Conservation (phyloP, 2,797 vertebrate genomes). For the Oryzias dopingdopingensis region DNA sequence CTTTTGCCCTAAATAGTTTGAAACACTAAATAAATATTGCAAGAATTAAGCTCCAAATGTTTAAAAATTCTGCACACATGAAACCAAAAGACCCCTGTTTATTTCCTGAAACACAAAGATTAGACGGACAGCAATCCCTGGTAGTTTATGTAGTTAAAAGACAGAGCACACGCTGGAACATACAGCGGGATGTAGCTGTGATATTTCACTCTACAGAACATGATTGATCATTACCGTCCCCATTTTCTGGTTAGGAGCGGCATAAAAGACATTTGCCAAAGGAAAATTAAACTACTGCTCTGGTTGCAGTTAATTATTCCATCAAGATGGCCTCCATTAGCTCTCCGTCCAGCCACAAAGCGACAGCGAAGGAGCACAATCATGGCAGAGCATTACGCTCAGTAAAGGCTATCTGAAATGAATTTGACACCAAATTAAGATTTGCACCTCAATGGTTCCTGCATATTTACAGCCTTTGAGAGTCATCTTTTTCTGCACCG, state of each 20-base stretch:
- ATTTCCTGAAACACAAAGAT: too few relatives aligned
- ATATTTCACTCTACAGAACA: background rate
- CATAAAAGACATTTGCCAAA: constrained; percentile 10
- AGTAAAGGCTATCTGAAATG: constrained; percentile 17
- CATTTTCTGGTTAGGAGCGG: constrained; percentile 3
- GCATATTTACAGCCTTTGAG: constrained; percentile 4
- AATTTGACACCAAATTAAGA: constrained; percentile 17
- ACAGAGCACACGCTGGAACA: background rate
- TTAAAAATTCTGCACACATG: background rate
- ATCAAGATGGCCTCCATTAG: constrained; percentile 46
- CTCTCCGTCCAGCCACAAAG: constrained; percentile 39
- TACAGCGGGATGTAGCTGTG: background rate
- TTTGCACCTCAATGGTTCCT: constrained; percentile 3
- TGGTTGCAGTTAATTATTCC: constrained; percentile 52
- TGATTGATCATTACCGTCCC: background rate
- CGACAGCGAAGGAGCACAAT: constrained; percentile 20
- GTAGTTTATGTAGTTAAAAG: background rate
- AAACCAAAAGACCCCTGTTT: too few relatives aligned
- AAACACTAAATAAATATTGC: too few relatives aligned
- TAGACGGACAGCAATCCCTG: too few relatives aligned
- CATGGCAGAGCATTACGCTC: constrained; percentile 36
- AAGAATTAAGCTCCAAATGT: too few relatives aligned
- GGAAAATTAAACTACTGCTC: constrained; percentile 33
- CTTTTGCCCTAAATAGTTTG: too few relatives aligned
- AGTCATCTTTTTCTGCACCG: background rate